Base-by-base conservation (phyloP, 2,113 vertebrate species). In the Mirounga angustirostris region DNA sequence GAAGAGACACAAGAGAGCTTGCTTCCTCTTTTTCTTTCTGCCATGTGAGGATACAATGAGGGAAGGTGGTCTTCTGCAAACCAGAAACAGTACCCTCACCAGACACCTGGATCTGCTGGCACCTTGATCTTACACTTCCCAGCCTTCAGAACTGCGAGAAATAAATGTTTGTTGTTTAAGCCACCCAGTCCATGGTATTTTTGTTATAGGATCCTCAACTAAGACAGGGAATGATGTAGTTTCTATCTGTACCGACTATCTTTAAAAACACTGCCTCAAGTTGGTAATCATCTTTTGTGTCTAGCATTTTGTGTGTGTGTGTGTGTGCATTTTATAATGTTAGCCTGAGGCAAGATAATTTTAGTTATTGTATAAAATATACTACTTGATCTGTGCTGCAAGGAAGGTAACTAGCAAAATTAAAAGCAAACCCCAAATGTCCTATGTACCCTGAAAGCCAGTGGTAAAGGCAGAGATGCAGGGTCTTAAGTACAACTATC, bases 221-320 rank as follows among this genome's bases (percentile, higher is more conserved):
- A 50, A 82, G 67, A 61, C 28, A 94, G 76, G 43, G 33, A 93
- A 61, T 59, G 22, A 46, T 3, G 5, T 54, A 16, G 54, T 78
- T 95, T 96, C 13, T 58, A 33, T 58, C 36, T 84, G 22, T n/a
- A 69, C 15, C 9, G 8, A 87, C 2, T 74, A 65, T 65, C 14
- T 92, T 63, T 78, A 88, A 93, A 96, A 81, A 89, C 18, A 71
- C 67, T 73, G 76, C 2, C 28, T 97, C 54, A 71, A n/a, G 15
- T 36, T 94, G 58, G 28, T 46, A 28, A 24, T 86, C 76, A 83
- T 91, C 28, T 74, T 79, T 83, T 73, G 18, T 71, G 5, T 74
- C 50, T 94, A 73, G 79, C 11, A 71, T 96, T 56, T 26, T 46
- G 12, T 30, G 18, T 59, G 14, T 46, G 4, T 22, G 18, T 67